Evolutionary conservation across 2,888 invertebrate genomes (phyloP).

Genomic region (Hypercompe scribonia): DNA sequence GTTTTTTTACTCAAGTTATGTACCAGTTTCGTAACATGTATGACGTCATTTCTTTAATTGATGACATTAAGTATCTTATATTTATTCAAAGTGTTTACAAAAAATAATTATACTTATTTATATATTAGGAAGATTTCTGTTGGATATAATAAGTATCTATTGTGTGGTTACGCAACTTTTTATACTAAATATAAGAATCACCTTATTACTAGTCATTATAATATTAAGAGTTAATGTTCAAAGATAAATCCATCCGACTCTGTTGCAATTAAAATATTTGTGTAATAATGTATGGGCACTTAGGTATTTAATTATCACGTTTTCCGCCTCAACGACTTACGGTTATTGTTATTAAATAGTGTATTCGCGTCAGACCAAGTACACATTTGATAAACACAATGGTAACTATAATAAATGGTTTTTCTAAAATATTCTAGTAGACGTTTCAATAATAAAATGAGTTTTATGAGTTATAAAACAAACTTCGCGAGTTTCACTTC

Average conservation of each 20-base stretch:
- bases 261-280: conserved; percentile 31
- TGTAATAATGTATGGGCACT: conserved; percentile 43
- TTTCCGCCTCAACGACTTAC: conserved; percentile 54
- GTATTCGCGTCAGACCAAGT: conserved; percentile 14
- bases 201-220: conserved; percentile 43
- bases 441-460: conserved; percentile 21
- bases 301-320: conserved; percentile 45
- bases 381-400: conserved; percentile 28
- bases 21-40: conserved; percentile 3
- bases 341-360: conserved; percentile 41
- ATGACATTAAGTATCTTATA: conserved; percentile 32
- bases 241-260: conserved; percentile 29
- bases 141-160: conserved; percentile 36
- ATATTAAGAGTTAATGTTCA: conserved; percentile 34
- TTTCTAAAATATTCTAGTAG: conserved; percentile 26
- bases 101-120: conserved; percentile 24
- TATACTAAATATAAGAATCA: conserved; percentile 44
- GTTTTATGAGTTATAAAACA: conserved; percentile 31
- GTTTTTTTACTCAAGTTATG: background rate
- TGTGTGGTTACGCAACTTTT: conserved; percentile 53
- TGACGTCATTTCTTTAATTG: conserved; percentile 40
- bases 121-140: conserved; percentile 46
- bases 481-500: conserved; percentile 41
- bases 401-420: conserved; percentile 18
- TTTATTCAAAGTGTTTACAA: conserved; percentile 35